phyloP scores from a whole-genome alignment of 2,888 invertebrate species.

The Mactromeris polynyma region DNA sequence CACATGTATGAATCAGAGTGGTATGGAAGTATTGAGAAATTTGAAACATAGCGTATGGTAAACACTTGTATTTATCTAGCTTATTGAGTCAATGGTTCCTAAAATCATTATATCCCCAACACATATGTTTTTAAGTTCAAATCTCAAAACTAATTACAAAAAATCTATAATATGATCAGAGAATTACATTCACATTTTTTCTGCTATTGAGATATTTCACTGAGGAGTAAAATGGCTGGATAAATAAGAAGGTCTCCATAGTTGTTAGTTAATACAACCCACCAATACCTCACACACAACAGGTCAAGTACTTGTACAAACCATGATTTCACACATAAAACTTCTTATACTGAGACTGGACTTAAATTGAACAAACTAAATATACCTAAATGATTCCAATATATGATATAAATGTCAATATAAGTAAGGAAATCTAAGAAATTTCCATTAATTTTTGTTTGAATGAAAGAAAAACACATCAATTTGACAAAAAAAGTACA shows the following conservation, averaged over 20 bases:
- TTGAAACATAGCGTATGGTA: no score
- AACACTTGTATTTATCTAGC: background rate
- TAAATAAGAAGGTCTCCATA: background rate
- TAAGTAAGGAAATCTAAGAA: no score
- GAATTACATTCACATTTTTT: no score
- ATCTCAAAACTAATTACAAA: no score
- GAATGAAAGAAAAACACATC: background rate
- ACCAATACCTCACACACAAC: background rate
- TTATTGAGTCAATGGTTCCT: background rate
- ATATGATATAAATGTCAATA: background rate
- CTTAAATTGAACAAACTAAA: background rate
- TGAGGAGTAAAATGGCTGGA: background rate
- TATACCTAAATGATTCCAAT: background rate
- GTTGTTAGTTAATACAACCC: background rate
- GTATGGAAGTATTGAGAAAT: no score
- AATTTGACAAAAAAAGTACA: background rate
- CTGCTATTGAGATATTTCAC: background rate
- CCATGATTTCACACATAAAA: background rate
- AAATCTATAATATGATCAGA: no score
- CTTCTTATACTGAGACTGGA: background rate
- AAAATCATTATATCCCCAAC: background rate
- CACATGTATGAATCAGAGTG: no score
- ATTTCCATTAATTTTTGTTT: background rate
- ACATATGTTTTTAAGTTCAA: background rate
- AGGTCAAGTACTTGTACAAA: background rate